Percentiles rank a stretch among this genome's conserved stretches.
phyloP scores from a whole-genome alignment of 2,888 invertebrate species.

The Quadroppia sp. region DNA sequence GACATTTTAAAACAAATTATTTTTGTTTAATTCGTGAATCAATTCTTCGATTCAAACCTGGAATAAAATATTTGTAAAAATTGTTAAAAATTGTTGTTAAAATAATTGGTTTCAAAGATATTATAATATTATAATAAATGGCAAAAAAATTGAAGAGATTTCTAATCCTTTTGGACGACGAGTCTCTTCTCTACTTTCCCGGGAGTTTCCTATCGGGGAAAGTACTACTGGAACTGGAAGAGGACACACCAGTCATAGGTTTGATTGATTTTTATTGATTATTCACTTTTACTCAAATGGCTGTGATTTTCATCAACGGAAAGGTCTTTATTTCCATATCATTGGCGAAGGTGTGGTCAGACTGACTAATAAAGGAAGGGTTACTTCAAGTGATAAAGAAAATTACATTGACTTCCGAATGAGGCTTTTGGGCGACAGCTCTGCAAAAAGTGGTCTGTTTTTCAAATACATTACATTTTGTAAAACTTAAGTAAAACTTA shows the following conservation, averaged over 20 bases:
- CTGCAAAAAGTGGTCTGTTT: slow-evolving; percentile 39
- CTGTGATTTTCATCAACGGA: slow-evolving; percentile 51
- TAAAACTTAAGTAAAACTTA: too few relatives aligned
- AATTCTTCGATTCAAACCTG: background rate
- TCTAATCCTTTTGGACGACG: slow-evolving; percentile 87
- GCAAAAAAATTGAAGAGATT: slow-evolving; percentile 78
- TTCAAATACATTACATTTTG: too few relatives aligned
- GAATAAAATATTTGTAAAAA: background rate
- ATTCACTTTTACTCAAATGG: background rate
- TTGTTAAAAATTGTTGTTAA: background rate
- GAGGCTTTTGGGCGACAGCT: slow-evolving; percentile 73
- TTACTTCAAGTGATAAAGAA: slow-evolving; percentile 68
- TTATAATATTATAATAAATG: slow-evolving; percentile 43
- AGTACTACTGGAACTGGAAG: slow-evolving; percentile 85
- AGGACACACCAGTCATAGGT: slow-evolving; percentile 85
- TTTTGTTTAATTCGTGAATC: background rate
- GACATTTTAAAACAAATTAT: background rate
- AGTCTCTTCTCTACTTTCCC: slow-evolving; percentile 84
- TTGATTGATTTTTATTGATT: slow-evolving; percentile 51
- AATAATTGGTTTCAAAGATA: background rate
- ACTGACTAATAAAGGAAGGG: slow-evolving; percentile 53
- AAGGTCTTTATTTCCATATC: slow-evolving; percentile 87
- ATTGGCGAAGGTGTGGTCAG: slow-evolving; percentile 91
- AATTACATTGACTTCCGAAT: slow-evolving; percentile 93
- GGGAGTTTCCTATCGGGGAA: slow-evolving; percentile 88